Evolutionary conservation across 2,797 vertebrate species (phyloP), one percentile per base, ranked within the genome.

Genomic region (Trachurus trachurus): DNA sequence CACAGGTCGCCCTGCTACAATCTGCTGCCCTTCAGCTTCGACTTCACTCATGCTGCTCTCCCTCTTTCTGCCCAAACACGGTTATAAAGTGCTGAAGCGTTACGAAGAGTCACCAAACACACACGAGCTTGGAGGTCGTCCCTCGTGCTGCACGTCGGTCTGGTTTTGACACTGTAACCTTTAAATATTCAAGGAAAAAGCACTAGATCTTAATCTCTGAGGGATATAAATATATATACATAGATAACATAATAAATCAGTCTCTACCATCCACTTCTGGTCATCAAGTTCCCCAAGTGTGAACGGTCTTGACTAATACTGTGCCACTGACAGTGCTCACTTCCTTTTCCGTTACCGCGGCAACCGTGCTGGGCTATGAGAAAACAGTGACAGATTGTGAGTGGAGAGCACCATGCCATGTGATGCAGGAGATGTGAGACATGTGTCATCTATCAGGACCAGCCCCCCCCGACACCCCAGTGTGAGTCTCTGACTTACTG

Each of bases 41-140:
- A 69, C 85, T 78, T 87, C 79, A 66, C 75, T 71, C 63, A 69
- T 17, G 69, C 78, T 76, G 53, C 60, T 69, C 75, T 84, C 68
- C 75, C 59, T 66, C 59, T 80, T 87, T 26, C 3, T 93, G 90
- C 89, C 94, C 92, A 94, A 93, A 95, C 89, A 94, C 85, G 90
- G 93, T 64, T 67, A 70, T 34, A 70, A 72, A 72, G 68, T 72
- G 69, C 58, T 78, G 76, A 87, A 65, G 76, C 77, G 17, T 85
- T 67, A 71, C 77, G 4, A 69, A 66, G 63, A 76, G 61, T 80
- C 87, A 84, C 67, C 69, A 78, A 81, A 88, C 81, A 79, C 50
- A 31, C n/a, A n/a, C n/a, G 64, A 80, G 74, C 59, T 26, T 37
- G 54, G 74, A 64, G 62, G 72, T 59, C 71, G 71, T 71, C 62